A percentile compares a stretch with the other conserved stretches of the same genome.
These are phyloP conservation scores for Trichogramma pretiosum DNA, from an alignment of 1,140 invertebrate genomes.

Conservation along the genomic window DNA sequence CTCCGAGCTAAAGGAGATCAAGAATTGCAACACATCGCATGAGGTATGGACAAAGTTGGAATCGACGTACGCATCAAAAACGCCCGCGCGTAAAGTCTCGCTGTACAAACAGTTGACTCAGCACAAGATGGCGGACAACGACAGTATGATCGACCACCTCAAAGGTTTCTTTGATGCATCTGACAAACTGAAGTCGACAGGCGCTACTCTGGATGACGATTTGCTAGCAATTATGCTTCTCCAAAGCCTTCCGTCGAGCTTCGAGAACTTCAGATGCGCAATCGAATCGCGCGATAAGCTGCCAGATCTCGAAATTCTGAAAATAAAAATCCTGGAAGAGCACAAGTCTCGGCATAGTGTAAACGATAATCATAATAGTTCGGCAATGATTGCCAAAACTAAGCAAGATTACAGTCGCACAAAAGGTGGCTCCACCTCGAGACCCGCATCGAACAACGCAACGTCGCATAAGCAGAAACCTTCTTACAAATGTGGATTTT, in stretches of 20 bases:
- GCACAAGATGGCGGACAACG: slow-evolving; percentile 6
- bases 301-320: too few species aligned
- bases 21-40: slow-evolving; percentile 11
- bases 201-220: not conserved
- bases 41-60: slow-evolving; percentile 15
- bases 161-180: not conserved
- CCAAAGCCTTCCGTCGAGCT: not conserved
- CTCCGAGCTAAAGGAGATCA: too few species aligned
- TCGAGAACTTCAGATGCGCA: not conserved
- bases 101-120: not conserved
- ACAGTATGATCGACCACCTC: too few species aligned
- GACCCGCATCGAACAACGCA: not conserved
- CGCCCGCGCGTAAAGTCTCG: slow-evolving; percentile 10
- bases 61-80: slow-evolving; percentile 13
- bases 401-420: not conserved
- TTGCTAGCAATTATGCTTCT: not conserved
- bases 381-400: not conserved
- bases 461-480: not conserved
- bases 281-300: not conserved
- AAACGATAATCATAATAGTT: slow-evolving; percentile 4
- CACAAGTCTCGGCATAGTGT: not conserved
- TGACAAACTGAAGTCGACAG: not conserved
- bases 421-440: not conserved
- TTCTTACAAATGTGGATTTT: too few species aligned
- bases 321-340: not conserved